phyloP scores from a whole-genome alignment of 2,113 vertebrate genomes.

The Cardinalis cardinalis region DNA sequence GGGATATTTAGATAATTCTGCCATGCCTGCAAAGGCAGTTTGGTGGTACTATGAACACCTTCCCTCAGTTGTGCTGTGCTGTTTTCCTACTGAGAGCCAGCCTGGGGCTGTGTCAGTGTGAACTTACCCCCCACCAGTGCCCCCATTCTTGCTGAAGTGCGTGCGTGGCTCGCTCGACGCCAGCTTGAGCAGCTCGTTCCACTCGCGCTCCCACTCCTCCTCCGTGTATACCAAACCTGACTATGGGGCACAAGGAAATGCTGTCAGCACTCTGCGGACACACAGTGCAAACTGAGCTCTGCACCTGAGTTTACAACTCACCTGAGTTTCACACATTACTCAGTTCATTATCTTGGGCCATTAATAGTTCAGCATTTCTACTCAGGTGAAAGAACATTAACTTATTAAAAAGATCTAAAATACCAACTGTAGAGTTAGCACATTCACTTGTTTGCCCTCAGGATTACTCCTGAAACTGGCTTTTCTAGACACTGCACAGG shows the following conservation, averaged over 20 bases:
- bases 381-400: background rate
- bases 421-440: background rate
- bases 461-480: background rate
- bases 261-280: background rate
- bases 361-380: background rate
- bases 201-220: constrained; percentile 96
- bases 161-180: constrained; percentile 95
- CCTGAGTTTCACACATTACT: background rate
- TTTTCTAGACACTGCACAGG: background rate
- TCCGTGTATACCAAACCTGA: constrained; percentile 96
- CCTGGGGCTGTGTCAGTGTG: accelerated
- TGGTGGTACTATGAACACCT: background rate
- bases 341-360: accelerated
- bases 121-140: constrained; percentile 88
- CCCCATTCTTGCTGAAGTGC: constrained; percentile 91
- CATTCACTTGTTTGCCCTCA: background rate
- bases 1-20: background rate
- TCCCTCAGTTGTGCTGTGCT: background rate
- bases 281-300: background rate
- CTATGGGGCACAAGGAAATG: constrained; percentile 60
- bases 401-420: background rate
- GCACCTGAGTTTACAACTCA: accelerated
- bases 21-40: background rate
- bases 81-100: background rate
- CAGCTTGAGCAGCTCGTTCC: constrained; percentile 95